These are phyloP conservation scores for Hypocryptadius cinnamomeus DNA, from an alignment of 2,113 vertebrate species.

Conservation along the genomic window DNA sequence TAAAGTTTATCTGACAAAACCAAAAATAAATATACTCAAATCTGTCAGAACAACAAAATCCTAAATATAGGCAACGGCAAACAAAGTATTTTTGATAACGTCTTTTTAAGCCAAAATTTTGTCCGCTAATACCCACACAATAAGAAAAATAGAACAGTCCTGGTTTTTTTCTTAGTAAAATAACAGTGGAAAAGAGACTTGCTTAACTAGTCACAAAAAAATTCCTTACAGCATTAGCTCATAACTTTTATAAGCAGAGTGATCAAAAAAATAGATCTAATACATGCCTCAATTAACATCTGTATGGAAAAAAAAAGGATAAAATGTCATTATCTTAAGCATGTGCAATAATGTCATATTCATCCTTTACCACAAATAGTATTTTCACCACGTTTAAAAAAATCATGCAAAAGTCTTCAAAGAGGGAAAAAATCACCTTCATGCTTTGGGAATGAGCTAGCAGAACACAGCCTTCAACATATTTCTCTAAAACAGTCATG, in stretches of 20 bases:
- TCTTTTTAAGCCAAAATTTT: neutral
- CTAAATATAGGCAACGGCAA: neutral
- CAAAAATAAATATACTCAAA: neutral
- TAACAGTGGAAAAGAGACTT: neutral
- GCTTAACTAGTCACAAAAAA: constrained; percentile 12
- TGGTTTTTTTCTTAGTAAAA: neutral
- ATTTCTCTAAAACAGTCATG: constrained; percentile 39
- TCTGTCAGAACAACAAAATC: neutral
- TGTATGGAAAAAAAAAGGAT: neutral
- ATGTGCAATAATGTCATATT: neutral
- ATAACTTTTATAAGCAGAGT: constrained; percentile 12
- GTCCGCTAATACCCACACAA: neutral
- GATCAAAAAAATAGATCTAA: neutral
- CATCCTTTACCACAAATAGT: neutral
- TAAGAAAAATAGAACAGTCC: neutral
- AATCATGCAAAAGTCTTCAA: neutral
- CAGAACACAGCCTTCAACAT: constrained; percentile 21
- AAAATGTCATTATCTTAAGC: neutral
- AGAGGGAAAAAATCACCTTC: neutral
- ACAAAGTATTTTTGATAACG: neutral
- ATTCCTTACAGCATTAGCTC: constrained; percentile 46
- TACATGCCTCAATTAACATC: neutral
- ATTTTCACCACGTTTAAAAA: neutral
- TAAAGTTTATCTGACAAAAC: neutral
- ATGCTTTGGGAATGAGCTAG: neutral